Evolutionary conservation across 1,140 invertebrate species (phyloP).

Genomic region (Ceratina calcarata): DNA sequence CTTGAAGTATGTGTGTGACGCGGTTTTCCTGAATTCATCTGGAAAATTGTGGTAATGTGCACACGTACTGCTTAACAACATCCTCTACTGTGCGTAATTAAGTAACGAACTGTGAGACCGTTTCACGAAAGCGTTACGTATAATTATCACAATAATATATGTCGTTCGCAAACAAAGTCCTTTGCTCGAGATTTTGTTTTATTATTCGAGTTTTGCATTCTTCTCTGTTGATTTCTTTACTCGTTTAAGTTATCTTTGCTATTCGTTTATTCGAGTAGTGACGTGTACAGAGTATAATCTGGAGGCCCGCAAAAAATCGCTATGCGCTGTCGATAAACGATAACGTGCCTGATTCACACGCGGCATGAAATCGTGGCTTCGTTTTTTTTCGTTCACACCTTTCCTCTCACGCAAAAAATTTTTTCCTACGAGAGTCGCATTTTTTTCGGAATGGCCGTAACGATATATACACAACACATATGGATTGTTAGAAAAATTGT

Average conservation of each 20-base stretch:
- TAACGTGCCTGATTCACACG: constrained; percentile 16
- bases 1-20: constrained; percentile 8
- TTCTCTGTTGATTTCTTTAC: constrained; percentile 41
- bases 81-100: constrained; percentile 53
- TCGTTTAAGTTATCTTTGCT: constrained; percentile 33
- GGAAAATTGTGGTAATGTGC: constrained; percentile 33
- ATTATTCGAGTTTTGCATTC: constrained; percentile 45
- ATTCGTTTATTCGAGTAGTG: constrained; percentile 58
- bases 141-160: constrained; percentile 52
- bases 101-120: constrained; percentile 46
- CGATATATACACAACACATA: not conserved
- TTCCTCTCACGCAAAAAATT: constrained; percentile 11
- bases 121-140: constrained; percentile 45
- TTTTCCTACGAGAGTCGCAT: not conserved
- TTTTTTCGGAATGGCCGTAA: constrained; percentile 13
- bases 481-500: not conserved
- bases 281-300: constrained; percentile 61
- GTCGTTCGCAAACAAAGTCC: constrained; percentile 47
- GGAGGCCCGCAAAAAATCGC: constrained; percentile 62
- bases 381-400: not conserved
- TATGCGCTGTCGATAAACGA: constrained; percentile 58
- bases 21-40: constrained; percentile 10
- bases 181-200: constrained; percentile 30
- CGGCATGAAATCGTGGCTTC: not conserved
- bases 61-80: constrained; percentile 45